A percentile compares a stretch with the other conserved stretches of the same genome.
Conservation (phyloP, 23 tunicate species). For the Ciona savignyi region DNA sequence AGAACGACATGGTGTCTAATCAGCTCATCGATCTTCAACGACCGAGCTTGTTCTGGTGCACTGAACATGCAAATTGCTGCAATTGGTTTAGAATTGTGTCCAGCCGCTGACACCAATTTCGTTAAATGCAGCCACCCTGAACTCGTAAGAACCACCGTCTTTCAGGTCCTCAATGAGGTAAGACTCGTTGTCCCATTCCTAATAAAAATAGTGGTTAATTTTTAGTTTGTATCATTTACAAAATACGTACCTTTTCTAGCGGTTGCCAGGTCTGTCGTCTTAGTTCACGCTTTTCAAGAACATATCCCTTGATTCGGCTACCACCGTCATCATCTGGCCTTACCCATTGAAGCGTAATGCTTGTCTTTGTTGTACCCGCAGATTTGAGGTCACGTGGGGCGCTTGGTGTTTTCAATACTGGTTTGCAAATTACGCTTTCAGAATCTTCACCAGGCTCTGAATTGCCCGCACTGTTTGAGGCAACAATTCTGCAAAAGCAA, state of each 20-base stretch:
- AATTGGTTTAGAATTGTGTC: conserved; percentile 72
- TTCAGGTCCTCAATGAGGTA: conserved; percentile 50
- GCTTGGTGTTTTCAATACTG: conserved; percentile 72
- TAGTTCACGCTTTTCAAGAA: conserved; percentile 72
- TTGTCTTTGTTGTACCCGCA: conserved; percentile 76
- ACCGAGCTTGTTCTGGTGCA: conserved; percentile 70
- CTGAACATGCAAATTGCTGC: conserved; percentile 88
- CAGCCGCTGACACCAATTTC: conserved; percentile 73
- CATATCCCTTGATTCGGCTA: conserved; percentile 57
- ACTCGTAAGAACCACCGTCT: conserved; percentile 81
- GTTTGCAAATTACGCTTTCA: conserved; percentile 68
- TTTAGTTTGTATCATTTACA: not conserved
- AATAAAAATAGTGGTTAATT: not conserved
- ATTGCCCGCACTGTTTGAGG: conserved; percentile 82
- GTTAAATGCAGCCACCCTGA: conserved; percentile 72
- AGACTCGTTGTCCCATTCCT: conserved; percentile 43
- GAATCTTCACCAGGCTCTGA: conserved; percentile 77
- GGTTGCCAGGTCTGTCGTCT: conserved; percentile 80
- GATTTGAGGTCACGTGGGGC: conserved; percentile 79
- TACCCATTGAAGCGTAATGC: conserved; percentile 87
- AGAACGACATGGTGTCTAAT: conserved; percentile 45
- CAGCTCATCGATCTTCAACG: conserved; percentile 32
- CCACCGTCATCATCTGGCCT: conserved; percentile 82
- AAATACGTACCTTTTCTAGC: conserved; percentile 36
- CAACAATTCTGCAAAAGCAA: conserved; percentile 43